A percentile compares a stretch with the other conserved stretches of the same genome.
phyloP scores from a whole-genome alignment of 2,888 invertebrate genomes.

The Trachelus troglodyta region DNA sequence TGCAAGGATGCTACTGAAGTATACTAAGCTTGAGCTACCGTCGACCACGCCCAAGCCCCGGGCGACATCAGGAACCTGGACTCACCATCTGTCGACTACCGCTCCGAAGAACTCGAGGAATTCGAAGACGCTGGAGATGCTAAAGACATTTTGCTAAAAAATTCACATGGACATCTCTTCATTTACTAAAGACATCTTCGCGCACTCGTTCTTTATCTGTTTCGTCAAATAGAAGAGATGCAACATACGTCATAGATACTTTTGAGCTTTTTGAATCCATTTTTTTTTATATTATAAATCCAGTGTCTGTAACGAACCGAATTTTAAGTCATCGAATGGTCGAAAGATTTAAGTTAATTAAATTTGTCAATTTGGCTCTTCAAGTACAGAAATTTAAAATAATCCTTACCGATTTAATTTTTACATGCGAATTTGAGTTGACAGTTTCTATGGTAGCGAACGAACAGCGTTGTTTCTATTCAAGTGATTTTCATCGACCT shows the following conservation, averaged over 20 bases:
- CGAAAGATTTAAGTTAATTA: background rate
- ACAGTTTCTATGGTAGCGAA: background rate
- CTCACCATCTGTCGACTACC: conserved; percentile 21
- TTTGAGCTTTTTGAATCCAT: background rate
- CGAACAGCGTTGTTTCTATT: background rate
- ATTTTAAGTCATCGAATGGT: background rate
- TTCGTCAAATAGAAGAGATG: background rate
- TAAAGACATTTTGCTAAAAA: background rate
- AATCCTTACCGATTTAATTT: no score
- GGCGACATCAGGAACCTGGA: conserved; percentile 49
- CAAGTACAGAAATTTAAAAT: background rate
- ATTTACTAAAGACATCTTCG: background rate
- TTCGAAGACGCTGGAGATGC: background rate
- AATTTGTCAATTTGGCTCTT: background rate
- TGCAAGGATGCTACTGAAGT: conserved; percentile 28
- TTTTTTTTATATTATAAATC: background rate
- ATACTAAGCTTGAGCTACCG: conserved; percentile 48
- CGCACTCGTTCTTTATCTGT: background rate
- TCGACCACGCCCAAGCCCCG: conserved; percentile 60
- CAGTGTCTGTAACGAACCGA: background rate
- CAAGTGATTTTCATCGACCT: background rate
- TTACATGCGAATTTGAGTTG: background rate
- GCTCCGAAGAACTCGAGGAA: background rate
- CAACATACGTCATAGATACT: background rate
- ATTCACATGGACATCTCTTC: background rate